Evolutionary conservation across 2,797 vertebrate species (phyloP).

Genomic region (Sebastes paucispinis): DNA sequence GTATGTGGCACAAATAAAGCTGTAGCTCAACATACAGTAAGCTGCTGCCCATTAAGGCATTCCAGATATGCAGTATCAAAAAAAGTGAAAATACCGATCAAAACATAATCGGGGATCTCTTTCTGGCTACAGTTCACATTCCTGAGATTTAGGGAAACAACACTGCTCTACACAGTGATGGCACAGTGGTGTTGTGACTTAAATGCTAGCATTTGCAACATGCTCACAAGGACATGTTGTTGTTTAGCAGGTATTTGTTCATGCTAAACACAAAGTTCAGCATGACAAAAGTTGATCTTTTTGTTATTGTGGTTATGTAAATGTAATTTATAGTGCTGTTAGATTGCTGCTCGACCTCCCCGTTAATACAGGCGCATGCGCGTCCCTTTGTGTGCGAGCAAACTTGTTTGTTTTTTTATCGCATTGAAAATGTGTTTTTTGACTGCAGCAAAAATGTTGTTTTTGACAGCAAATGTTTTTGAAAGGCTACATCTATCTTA

Average conservation of each 20-base stretch:
- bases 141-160: slow-evolving; percentile 23
- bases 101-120: slow-evolving; percentile 3
- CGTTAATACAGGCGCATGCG: fast-evolving
- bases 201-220: neutral
- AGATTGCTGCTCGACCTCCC: neutral
- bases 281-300: too few relatives aligned
- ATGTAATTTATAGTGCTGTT: too few relatives aligned
- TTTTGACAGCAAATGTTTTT: neutral
- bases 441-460: too few relatives aligned
- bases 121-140: slow-evolving; percentile 27
- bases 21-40: neutral
- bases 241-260: neutral
- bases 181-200: neutral
- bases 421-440: too few relatives aligned
- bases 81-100: slow-evolving; percentile 5
- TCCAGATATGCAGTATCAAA: slow-evolving; percentile 17
- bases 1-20: neutral
- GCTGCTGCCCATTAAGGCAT: neutral
- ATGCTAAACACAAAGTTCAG: neutral
- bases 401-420: too few relatives aligned
- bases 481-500: neutral
- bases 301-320: too few relatives aligned
- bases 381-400: fast-evolving
- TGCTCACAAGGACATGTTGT: neutral
- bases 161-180: neutral